Percentiles rank a stretch among this genome's conserved stretches.
Evolutionary conservation across 37 sponge, comb jelly and placozoan species (phyloP).

Genomic region (Ianthella basta): DNA sequence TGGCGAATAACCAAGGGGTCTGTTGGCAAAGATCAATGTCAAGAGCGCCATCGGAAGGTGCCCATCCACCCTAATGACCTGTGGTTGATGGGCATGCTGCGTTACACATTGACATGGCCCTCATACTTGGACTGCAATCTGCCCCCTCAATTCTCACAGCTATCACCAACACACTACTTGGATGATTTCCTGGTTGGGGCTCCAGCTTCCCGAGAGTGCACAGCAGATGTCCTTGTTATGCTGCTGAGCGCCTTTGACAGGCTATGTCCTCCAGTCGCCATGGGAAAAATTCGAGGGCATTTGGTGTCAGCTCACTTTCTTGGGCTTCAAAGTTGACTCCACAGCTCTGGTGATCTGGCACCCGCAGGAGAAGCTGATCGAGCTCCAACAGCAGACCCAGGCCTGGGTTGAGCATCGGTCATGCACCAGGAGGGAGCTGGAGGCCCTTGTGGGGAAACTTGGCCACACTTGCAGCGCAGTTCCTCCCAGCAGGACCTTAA

Average conservation of each 20-base stretch:
- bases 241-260: neutral
- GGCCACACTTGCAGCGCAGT: neutral
- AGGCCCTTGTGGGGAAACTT: slow-evolving; percentile 14
- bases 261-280: neutral
- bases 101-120: too few relatives aligned
- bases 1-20: too few relatives aligned
- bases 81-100: too few relatives aligned
- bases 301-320: neutral
- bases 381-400: neutral
- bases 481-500: neutral
- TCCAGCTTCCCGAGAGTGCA: neutral
- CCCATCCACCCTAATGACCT: too few relatives aligned
- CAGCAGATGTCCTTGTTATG: neutral
- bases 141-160: too few relatives aligned
- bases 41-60: too few relatives aligned
- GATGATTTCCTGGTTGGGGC: too few relatives aligned
- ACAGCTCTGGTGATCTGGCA: neutral
- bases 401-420: neutral
- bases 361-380: neutral
- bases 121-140: too few relatives aligned
- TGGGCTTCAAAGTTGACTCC: slow-evolving; percentile 18
- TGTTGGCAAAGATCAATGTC: too few relatives aligned
- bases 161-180: slow-evolving; percentile 2
- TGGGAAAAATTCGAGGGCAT: neutral
- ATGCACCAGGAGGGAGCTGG: slow-evolving; percentile 23